Conservation (phyloP, 2,797 vertebrate genomes). For the Ctenosaura bakeri region DNA sequence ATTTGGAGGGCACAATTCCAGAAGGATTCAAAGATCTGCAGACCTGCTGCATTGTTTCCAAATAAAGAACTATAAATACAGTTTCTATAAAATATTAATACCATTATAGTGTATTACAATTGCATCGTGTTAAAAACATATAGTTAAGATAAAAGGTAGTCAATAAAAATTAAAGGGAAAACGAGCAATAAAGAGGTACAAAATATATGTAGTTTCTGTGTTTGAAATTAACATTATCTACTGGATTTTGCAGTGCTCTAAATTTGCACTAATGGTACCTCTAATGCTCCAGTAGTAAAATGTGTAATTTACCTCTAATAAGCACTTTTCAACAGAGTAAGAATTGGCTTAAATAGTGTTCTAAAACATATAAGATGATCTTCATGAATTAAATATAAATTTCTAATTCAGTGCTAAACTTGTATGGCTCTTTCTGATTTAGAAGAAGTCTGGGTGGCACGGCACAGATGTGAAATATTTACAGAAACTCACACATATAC, state of each 20-base stretch:
- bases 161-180: slow-evolving; percentile 83
- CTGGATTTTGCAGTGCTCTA: slow-evolving; percentile 78
- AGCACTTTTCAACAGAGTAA: slow-evolving; percentile 74
- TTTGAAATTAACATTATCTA: slow-evolving; percentile 83
- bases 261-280: slow-evolving; percentile 79
- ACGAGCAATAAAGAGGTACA: slow-evolving; percentile 79
- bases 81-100: slow-evolving; percentile 98
- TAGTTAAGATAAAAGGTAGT: slow-evolving; percentile 83
- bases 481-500: slow-evolving; percentile 24
- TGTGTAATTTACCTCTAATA: slow-evolving; percentile 79
- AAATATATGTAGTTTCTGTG: slow-evolving; percentile 80
- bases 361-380: slow-evolving; percentile 76
- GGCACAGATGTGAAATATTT: slow-evolving; percentile 1
- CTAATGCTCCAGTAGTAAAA: slow-evolving; percentile 77
- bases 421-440: slow-evolving; percentile 65
- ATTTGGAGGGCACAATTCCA: slow-evolving; percentile 99
- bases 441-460: slow-evolving; percentile 47
- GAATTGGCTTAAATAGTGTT: slow-evolving; percentile 75
- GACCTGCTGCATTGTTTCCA: slow-evolving; percentile 98
- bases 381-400: slow-evolving; percentile 79
- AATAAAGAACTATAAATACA: slow-evolving; percentile 98
- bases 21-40: slow-evolving; percentile 98
- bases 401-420: slow-evolving; percentile 67
- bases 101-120: slow-evolving; percentile 77
- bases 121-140: slow-evolving; percentile 79